Percentiles rank a stretch among this genome's conserved stretches.
Conservation (phyloP, 2,797 vertebrate species). For the Hephaestus fuliginosus region DNA sequence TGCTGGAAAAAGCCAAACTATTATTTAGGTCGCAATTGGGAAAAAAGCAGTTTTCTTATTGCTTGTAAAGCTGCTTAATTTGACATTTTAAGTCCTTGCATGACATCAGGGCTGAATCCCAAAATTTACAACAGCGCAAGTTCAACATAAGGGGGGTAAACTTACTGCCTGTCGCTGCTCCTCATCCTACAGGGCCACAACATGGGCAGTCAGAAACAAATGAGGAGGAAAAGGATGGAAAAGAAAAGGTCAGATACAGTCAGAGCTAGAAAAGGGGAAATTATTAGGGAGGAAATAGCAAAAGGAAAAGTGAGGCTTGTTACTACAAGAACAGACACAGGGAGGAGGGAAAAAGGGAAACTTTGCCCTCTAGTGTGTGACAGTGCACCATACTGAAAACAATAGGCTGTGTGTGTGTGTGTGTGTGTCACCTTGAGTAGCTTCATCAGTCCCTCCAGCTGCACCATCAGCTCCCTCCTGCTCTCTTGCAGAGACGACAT, state of each 20-base stretch:
- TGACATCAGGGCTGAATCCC: not conserved
- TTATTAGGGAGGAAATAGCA: conserved; percentile 41
- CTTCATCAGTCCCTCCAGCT: conserved; percentile 97
- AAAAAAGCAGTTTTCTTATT: not conserved
- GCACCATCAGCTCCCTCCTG: conserved; percentile 95
- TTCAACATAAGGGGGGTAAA: conserved; percentile 63
- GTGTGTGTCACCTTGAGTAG: conserved; percentile 91
- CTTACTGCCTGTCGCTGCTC: conserved; percentile 99
- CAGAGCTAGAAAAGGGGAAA: conserved; percentile 33
- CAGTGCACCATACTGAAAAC: conserved; percentile 28
- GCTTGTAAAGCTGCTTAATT: conserved; percentile 12
- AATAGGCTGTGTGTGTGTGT: conserved; percentile 26
- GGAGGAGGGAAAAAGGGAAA: conserved; percentile 35
- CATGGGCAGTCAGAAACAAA: conserved; percentile 75
- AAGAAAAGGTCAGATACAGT: conserved; percentile 64
- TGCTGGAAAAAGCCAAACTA: not conserved
- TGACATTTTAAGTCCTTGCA: conserved; percentile 7
- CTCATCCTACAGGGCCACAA: conserved; percentile 90
- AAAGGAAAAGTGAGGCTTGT: conserved; percentile 44
- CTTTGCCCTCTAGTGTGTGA: conserved; percentile 64
- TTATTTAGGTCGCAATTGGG: not conserved
- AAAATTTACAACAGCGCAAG: conserved; percentile 17
- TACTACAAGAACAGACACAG: conserved; percentile 31
- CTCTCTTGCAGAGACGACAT: conserved; percentile 97
- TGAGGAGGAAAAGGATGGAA: conserved; percentile 64